phyloP scores from a whole-genome alignment of 2,797 vertebrate species.

The Acanthiza pusilla region DNA sequence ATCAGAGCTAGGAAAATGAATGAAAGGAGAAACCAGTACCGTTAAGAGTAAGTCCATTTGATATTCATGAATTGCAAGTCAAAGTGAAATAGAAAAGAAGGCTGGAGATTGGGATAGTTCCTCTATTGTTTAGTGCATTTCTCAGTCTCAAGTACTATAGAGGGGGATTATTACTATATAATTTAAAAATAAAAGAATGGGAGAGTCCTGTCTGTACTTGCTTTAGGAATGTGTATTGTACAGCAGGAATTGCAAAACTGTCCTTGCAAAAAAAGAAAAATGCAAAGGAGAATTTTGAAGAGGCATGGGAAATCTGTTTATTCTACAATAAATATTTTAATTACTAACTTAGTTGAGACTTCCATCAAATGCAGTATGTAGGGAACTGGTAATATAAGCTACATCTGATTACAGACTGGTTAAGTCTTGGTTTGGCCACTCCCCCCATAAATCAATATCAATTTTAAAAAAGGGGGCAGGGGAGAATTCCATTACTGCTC shows the following conservation, averaged over 20 bases:
- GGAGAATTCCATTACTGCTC: background rate
- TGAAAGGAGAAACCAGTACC: background rate
- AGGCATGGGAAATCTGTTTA: background rate
- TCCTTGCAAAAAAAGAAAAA: background rate
- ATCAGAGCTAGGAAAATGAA: background rate
- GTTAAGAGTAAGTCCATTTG: background rate
- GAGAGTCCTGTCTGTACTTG: background rate
- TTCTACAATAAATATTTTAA: background rate
- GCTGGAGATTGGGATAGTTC: background rate
- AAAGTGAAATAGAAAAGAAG: slow-evolving; percentile 13
- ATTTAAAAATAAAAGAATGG: background rate
- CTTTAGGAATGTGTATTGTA: background rate
- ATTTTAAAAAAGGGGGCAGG: background rate
- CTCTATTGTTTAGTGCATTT: slow-evolving; percentile 17
- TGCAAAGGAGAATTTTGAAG: background rate
- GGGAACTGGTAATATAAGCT: background rate
- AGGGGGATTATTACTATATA: background rate
- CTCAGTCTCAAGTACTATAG: background rate
- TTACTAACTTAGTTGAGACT: background rate
- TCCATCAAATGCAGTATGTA: background rate
- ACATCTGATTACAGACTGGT: background rate
- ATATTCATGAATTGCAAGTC: background rate
- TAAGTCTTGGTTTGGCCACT: background rate
- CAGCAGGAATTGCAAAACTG: background rate
- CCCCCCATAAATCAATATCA: background rate